Evolutionary conservation across 2,113 vertebrate genomes (phyloP).

Genomic region (Dasyurus viverrinus): DNA sequence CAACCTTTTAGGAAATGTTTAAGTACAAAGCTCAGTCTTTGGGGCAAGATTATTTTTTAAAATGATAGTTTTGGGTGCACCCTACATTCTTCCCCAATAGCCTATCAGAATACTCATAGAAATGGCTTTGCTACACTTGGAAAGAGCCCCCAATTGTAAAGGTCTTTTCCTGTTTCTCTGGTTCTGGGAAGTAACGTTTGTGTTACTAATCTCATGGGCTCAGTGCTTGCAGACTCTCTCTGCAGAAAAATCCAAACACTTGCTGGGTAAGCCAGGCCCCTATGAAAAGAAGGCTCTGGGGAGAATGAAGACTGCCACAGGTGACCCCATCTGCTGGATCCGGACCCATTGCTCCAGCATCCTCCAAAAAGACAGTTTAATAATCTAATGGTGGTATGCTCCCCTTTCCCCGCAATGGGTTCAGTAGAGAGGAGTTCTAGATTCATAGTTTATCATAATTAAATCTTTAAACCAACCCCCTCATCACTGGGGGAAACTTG

Average conservation of each 20-base stretch:
- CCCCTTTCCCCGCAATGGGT: no score
- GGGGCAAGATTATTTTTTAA: background rate
- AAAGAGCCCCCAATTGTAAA: background rate
- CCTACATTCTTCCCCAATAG: background rate
- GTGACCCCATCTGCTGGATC: background rate
- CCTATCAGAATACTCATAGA: background rate
- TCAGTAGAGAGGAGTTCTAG: background rate
- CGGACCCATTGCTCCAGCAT: background rate
- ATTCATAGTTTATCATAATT: background rate
- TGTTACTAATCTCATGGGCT: background rate
- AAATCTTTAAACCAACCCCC: background rate
- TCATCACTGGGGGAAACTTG: slow-evolving; percentile 30
- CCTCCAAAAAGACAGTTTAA: background rate
- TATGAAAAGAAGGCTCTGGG: background rate
- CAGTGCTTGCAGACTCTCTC: background rate
- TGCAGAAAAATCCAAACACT: background rate
- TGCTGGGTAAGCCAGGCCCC: background rate
- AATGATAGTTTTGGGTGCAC: background rate
- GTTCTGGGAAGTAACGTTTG: background rate
- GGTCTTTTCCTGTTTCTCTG: background rate
- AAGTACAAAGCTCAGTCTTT: background rate
- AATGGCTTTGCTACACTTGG: background rate
- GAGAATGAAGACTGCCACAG: background rate
- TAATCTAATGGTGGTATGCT: background rate
- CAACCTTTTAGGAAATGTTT: background rate